Percentiles rank a stretch among this genome's conserved stretches.
These are phyloP conservation scores for Myripristis jacobus DNA, from an alignment of 2,797 vertebrate species.

Conservation along the genomic window DNA sequence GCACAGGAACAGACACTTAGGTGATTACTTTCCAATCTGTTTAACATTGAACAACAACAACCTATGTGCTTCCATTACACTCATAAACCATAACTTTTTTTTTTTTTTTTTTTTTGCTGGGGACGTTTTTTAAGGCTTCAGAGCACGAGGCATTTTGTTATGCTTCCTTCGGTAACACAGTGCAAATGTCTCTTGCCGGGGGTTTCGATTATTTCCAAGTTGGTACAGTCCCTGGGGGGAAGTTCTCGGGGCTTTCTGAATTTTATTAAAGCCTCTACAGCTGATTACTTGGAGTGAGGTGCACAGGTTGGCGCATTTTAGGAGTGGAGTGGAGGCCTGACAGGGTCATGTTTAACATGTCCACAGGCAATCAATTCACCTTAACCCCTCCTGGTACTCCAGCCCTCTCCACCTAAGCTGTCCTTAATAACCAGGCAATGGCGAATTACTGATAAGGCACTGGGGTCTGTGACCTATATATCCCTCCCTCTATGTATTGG, in stretches of 20 bases:
- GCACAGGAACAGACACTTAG: conserved; percentile 77
- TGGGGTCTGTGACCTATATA: conserved; percentile 88
- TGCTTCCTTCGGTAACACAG: conserved; percentile 80
- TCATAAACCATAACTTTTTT: conserved; percentile 65
- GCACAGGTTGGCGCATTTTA: conserved; percentile 84
- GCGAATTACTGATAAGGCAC: conserved; percentile 89
- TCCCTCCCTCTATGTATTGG: conserved; percentile 81
- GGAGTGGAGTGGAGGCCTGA: conserved; percentile 83
- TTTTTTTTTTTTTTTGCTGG: conserved; percentile 45
- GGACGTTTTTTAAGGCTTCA: conserved; percentile 77
- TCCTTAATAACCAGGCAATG: conserved; percentile 90
- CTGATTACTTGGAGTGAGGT: conserved; percentile 86
- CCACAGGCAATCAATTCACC: conserved; percentile 91
- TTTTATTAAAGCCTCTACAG: conserved; percentile 88
- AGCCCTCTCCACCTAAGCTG: conserved; percentile 87
- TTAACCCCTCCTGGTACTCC: conserved; percentile 87
- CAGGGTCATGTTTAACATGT: conserved; percentile 92
- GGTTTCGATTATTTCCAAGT: conserved; percentile 88
- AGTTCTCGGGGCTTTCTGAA: conserved; percentile 84
- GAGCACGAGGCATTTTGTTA: conserved; percentile 80
- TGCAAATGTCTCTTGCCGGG: conserved; percentile 83
- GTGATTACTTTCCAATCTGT: conserved; percentile 81
- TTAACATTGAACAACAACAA: conserved; percentile 78
- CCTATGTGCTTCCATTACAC: conserved; percentile 68
- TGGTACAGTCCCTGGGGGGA: conserved; percentile 81